phyloP scores from a whole-genome alignment of 2,797 vertebrate genomes.

The Pseudocheirus occidentalis region DNA sequence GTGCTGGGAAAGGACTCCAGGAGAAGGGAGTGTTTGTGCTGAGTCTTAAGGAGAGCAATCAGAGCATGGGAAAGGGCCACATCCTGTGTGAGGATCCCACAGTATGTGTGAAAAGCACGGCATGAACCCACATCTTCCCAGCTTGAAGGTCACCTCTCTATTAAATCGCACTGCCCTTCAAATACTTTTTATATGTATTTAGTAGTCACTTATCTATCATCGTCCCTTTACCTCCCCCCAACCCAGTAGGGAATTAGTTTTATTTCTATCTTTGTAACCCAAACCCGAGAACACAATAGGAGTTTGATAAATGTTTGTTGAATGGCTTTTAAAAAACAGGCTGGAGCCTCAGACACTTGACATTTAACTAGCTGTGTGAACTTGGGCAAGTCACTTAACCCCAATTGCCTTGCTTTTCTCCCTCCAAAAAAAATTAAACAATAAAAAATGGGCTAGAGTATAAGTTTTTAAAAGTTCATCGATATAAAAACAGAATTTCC shows the following conservation, averaged over 20 bases:
- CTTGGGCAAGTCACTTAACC: no score
- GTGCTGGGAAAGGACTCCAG: neutral
- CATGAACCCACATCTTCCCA: neutral
- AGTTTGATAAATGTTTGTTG: neutral
- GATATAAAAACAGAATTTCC: neutral
- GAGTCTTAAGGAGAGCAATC: neutral
- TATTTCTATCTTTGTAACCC: neutral
- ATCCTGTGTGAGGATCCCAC: neutral
- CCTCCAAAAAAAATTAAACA: no score
- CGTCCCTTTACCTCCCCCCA: neutral
- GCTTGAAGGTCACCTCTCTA: neutral
- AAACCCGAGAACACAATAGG: neutral
- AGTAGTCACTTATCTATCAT: neutral
- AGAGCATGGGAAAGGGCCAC: neutral
- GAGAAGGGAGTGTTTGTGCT: neutral
- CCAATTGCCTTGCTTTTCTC: no score
- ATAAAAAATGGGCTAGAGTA: neutral
- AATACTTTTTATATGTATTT: neutral
- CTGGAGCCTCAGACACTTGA: no score
- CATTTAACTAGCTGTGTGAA: no score
- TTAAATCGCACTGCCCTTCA: neutral
- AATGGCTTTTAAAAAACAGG: neutral
- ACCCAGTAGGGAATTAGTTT: neutral
- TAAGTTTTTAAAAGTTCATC: neutral
- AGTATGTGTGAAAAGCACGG: neutral